These are phyloP conservation scores for Chrysodeixis includens DNA, from an alignment of 2,888 invertebrate species.

Conservation along the genomic window DNA sequence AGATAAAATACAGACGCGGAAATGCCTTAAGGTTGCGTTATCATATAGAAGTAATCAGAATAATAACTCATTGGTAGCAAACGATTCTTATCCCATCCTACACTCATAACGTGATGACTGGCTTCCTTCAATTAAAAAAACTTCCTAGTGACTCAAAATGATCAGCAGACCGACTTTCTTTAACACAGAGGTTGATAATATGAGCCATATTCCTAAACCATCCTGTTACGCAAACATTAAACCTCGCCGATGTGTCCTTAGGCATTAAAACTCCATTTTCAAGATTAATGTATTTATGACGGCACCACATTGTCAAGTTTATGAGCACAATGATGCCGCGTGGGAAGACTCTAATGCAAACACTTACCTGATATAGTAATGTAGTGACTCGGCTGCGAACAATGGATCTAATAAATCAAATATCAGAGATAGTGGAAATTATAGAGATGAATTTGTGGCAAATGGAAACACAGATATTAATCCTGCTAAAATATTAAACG, in stretches of 20 bases:
- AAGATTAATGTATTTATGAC: slow-evolving; percentile 71
- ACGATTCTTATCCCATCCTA: slow-evolving; percentile 38
- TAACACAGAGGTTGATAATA: background rate
- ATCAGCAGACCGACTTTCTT: slow-evolving; percentile 6
- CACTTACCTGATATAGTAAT: slow-evolving; percentile 60
- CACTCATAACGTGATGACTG: slow-evolving; percentile 22
- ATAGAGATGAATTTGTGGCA: slow-evolving; percentile 2
- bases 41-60: slow-evolving; percentile 22
- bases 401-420: slow-evolving; percentile 19
- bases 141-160: slow-evolving; percentile 17
- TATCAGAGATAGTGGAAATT: slow-evolving; percentile 19
- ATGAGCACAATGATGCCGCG: slow-evolving; percentile 73
- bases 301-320: slow-evolving; percentile 78
- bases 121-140: slow-evolving; percentile 26
- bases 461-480: background rate
- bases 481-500: too few species aligned
- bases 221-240: background rate
- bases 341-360: slow-evolving; percentile 64
- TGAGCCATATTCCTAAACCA: background rate
- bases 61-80: slow-evolving; percentile 22
- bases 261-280: slow-evolving; percentile 71
- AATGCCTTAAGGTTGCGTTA: slow-evolving; percentile 13
- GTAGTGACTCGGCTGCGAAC: slow-evolving; percentile 30
- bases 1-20: slow-evolving; percentile 15
- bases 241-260: slow-evolving; percentile 51